Base-by-base conservation (phyloP, 2,888 invertebrate genomes). In the Monoplex corrugatus region DNA sequence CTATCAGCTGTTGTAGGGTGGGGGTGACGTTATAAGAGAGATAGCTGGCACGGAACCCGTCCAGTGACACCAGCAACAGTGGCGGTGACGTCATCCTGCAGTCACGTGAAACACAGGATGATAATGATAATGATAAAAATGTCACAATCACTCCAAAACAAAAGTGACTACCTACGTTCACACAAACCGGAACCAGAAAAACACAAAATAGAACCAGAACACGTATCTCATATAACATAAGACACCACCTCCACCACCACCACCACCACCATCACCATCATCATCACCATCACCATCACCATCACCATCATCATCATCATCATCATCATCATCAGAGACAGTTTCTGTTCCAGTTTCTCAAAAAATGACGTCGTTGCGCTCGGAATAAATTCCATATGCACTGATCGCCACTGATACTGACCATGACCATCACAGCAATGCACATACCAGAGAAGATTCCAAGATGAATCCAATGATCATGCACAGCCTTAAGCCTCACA, bases 31-130 rank as follows among this genome's bases (percentile, higher is more conserved):
- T 93, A 16, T 89, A 89, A 23, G 92, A 87, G 28, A 95, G 90
- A 89, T 95, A 95, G 90, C 95, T 94, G 0, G 94, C 93, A 40
- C 94, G 90, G 91, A 95, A 95, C 8, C 95, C 95, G 90, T 95
- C 95, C 50, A 95, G 75, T 1, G 95, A 95, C 38, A 95, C 91
- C 45, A 95, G 89, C 80, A 95, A 82, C 40, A 94, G 83, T 19
- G 87, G 87, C 23, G 35, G 35, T 63, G 57, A 43, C 8, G 50
- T 13, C 10, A 50, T 6, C 8, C 10, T 13, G 50, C 8, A 16
- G 16, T 6, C 8, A 16, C 8, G 50, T 13, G 50, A 50, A 16
- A 50, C 50, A 50, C 10, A 50, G 50, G 16, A 50, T 50, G 50
- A 50, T 16, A 50, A 8, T 50, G 50, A 50, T 16, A 50, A 50